phyloP scores from a whole-genome alignment of 1,140 invertebrate genomes.

The Musca domestica region DNA sequence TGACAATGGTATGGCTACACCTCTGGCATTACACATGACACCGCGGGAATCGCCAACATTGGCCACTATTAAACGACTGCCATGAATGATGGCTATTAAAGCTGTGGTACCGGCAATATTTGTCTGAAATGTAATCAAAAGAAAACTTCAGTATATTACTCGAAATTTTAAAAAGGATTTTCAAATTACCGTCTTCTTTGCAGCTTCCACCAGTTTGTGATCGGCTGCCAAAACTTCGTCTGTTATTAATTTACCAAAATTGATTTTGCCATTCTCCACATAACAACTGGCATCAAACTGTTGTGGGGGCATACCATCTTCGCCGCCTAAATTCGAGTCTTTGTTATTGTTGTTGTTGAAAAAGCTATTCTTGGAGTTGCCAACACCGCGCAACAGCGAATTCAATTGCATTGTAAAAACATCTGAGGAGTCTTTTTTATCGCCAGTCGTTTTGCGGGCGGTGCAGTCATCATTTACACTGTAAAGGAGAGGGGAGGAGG shows the following conservation, averaged over 20 bases:
- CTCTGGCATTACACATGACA: conserved; percentile 88
- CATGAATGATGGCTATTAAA: conserved; percentile 81
- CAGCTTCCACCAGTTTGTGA: conserved; percentile 72
- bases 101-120: conserved; percentile 93
- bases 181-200: conserved; percentile 67
- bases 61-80: conserved; percentile 80
- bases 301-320: conserved; percentile 31
- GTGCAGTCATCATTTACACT: conserved; percentile 1
- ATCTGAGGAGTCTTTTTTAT: conserved; percentile 31
- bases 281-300: conserved; percentile 59
- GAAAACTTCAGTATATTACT: not conserved
- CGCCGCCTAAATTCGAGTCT: conserved; percentile 26
- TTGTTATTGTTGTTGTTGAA: conserved; percentile 44
- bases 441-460: conserved; percentile 26
- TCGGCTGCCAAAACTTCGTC: conserved; percentile 84
- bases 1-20: conserved; percentile 86
- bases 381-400: conserved; percentile 37
- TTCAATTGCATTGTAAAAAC: conserved; percentile 47
- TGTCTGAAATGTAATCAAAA: conserved; percentile 31
- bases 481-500: not conserved
- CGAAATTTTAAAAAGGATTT: not conserved
- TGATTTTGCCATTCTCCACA: conserved; percentile 70
- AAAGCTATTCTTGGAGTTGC: conserved; percentile 40
- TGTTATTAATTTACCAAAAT: conserved; percentile 76
- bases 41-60: conserved; percentile 96